Percentiles rank a stretch among this genome's conserved stretches.
phyloP scores from a whole-genome alignment of 2,113 vertebrate species.

The Urocynchramus pylzowi region DNA sequence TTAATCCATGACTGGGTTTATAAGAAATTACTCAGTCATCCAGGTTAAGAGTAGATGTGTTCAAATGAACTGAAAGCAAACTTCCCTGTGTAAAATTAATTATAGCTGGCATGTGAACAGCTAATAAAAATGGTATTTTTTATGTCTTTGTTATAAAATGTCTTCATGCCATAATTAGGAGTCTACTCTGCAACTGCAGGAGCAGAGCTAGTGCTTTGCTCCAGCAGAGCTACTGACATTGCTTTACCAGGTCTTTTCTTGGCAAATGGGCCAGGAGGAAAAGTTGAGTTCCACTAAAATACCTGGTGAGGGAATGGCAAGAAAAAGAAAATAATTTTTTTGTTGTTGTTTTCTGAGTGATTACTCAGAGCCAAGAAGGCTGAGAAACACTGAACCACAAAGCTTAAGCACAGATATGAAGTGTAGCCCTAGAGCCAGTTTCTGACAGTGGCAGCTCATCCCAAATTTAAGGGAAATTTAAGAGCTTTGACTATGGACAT shows the following conservation, averaged over 20 bases:
- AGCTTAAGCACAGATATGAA: not conserved
- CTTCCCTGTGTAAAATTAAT: conserved; percentile 39
- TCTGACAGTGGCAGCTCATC: not conserved
- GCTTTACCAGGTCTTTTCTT: not conserved
- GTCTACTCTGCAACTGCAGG: not conserved
- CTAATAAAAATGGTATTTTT: conserved; percentile 32
- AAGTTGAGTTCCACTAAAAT: not conserved
- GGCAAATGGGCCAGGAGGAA: not conserved
- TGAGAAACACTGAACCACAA: not conserved
- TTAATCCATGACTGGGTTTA: conserved; percentile 35
- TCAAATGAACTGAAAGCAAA: conserved; percentile 47
- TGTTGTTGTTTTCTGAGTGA: not conserved
- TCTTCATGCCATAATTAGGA: conserved; percentile 43
- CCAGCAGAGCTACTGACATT: conserved; percentile 14
- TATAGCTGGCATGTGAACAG: conserved; percentile 27
- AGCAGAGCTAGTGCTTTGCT: not conserved
- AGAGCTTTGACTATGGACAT: not conserved
- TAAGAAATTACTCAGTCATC: conserved; percentile 51
- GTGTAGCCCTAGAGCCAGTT: not conserved
- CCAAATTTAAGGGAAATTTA: not conserved
- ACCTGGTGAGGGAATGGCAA: not conserved
- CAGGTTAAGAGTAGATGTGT: conserved; percentile 63
- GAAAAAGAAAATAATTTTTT: too few species aligned
- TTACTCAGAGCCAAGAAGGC: not conserved
- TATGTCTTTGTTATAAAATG: conserved; percentile 52